Percentiles rank a stretch among this genome's conserved stretches.
Conservation (phyloP, 1,140 invertebrate genomes). For the Drosophila novamexicana region DNA sequence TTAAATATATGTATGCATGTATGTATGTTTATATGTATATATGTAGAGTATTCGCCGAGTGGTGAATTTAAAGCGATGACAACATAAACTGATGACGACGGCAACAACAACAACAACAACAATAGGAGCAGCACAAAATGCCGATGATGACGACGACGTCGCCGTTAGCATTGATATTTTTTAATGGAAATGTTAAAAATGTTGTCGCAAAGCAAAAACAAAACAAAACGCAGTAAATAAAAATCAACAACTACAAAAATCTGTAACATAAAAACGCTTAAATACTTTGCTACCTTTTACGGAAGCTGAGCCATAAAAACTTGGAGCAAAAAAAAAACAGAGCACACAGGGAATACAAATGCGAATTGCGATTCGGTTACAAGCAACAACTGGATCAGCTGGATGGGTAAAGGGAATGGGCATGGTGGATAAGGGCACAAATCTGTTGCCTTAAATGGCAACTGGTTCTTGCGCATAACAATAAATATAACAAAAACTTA, state of each 20-base stretch:
- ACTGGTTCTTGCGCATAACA: not conserved
- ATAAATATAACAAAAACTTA: slow-evolving; percentile 2
- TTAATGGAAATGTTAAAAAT: slow-evolving; percentile 78
- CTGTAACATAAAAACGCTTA: slow-evolving; percentile 71
- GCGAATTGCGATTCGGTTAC: slow-evolving; percentile 45
- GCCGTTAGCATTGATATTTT: slow-evolving; percentile 70
- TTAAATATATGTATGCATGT: slow-evolving; percentile 60
- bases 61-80: slow-evolving; percentile 79
- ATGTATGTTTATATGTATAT: slow-evolving; percentile 58
- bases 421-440: slow-evolving; percentile 5
- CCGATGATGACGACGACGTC: slow-evolving; percentile 52
- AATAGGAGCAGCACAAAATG: not conserved
- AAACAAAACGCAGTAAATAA: slow-evolving; percentile 37
- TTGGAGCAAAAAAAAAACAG: slow-evolving; percentile 20
- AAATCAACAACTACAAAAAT: slow-evolving; percentile 37
- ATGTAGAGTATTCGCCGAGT: slow-evolving; percentile 36
- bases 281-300: slow-evolving; percentile 79
- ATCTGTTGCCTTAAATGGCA: slow-evolving; percentile 11
- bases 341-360: slow-evolving; percentile 61
- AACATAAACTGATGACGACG: slow-evolving; percentile 81
- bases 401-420: not conserved
- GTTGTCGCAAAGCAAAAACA: slow-evolving; percentile 40
- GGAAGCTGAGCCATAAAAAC: slow-evolving; percentile 62
- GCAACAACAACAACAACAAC: slow-evolving; percentile 42
- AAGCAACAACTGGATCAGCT: slow-evolving; percentile 33